Evolutionary conservation across 2,113 vertebrate genomes (phyloP), one percentile per base, ranked within the genome.

Genomic region (Mormyrus lacerda): DNA sequence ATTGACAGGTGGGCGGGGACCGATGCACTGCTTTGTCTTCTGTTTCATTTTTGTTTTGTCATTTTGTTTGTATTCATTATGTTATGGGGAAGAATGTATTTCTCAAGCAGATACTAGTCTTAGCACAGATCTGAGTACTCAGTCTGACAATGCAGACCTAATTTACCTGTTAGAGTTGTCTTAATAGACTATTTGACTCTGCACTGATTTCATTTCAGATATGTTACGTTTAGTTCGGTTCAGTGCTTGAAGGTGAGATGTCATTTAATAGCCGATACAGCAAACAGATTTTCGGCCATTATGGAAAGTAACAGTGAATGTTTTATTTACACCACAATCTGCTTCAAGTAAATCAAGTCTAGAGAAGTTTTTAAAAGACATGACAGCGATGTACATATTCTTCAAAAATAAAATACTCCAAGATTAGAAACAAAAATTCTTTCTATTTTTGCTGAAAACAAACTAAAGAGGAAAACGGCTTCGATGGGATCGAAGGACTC

Each of bases 1-100:
- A 89, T 8, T 2, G 90, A 91, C 91, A 93, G 95, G 94, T 92
- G 90, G 94, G 93, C 88, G 91, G 92, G 89, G 95, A 95, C 88
- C 84, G 95, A 96, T 92, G 83, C 90, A 91, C 93, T 90, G 8
- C 17, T 42, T 83, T 2, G 21, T 79, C 27, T 51, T 24, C 9
- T 31, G 61, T 65, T 65, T 27, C 13, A 65, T 31, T 31, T 31
- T 27, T 4, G n/a, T 69, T 69, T 69, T 69, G n/a, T 69, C 2
- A 10, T 47, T 84, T 84, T 39, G 19, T 58, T 87, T 90, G 17
- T 10, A 42, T 89, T 73, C 47, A 19, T 5, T 51, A 3, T 45
- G 87, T 44, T 27, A 42, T 84, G 50, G 35, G 31, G 42, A 9
- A 13, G 21, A 44, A 42, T n/a, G 51, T 45, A 47, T 84, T 45